Conservation (phyloP, 2,113 vertebrate species). For the Telmatochromis sp. region DNA sequence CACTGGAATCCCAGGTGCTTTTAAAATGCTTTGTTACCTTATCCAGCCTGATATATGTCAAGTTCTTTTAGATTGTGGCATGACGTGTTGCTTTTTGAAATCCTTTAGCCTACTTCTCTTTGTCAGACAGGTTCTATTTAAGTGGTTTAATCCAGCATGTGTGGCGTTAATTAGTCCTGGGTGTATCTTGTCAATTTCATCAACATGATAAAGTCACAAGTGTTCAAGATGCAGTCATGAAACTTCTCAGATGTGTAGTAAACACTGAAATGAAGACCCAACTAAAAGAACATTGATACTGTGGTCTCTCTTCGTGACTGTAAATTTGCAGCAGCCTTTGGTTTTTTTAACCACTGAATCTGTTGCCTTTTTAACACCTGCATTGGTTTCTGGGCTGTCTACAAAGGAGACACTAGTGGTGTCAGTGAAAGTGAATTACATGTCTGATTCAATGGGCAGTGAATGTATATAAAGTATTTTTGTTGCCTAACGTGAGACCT, state of each 20-base stretch:
- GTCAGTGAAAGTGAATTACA: slow-evolving; percentile 38
- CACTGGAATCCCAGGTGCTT: not conserved
- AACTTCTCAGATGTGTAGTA: not conserved
- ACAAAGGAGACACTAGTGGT: not conserved
- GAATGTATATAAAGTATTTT: slow-evolving; percentile 47
- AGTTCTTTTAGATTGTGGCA: not conserved
- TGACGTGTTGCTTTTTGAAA: not conserved
- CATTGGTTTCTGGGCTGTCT: not conserved
- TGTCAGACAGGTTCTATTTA: not conserved
- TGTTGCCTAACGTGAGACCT: slow-evolving; percentile 46
- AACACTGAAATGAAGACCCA: not conserved
- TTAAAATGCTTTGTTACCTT: not conserved
- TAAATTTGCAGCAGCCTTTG: not conserved
- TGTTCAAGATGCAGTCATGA: not conserved
- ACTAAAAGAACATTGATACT: not conserved
- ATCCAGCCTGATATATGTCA: not conserved
- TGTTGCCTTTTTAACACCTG: not conserved
- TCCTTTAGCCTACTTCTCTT: not conserved
- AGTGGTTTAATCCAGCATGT: not conserved
- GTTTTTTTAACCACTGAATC: not conserved
- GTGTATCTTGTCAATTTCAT: not conserved
- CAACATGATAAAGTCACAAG: not conserved
- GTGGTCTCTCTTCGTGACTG: not conserved
- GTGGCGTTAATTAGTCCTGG: not conserved
- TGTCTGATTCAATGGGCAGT: not conserved